Base-by-base conservation (phyloP, 2,113 vertebrate genomes). In the Anarrhichthys ocellatus region DNA sequence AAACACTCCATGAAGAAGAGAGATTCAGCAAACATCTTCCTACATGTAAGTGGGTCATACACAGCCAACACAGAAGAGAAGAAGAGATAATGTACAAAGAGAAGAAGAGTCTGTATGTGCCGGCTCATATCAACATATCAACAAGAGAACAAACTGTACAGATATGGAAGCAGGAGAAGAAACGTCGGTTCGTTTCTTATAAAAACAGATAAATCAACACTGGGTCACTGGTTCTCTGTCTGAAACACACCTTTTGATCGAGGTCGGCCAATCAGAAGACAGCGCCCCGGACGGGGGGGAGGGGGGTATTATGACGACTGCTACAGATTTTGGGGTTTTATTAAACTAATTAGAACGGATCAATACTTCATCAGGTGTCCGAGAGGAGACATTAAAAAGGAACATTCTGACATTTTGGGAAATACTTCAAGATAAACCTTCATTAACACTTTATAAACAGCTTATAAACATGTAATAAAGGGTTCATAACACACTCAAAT, bases 41-140 rank as follows among this genome's bases (percentile, higher is more conserved):
- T n/a, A 11, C 72, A 18, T 22, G 52, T 18, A 22, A 64, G 29
- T 1, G 54, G 32, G 20, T 56, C 10, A 40, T 14, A 8, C 2
- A 73, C 70, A 54, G n/a, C 4, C 24, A 3, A 40, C 40, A 73
- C 63, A 15, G 32, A 7, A 29, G 42, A 69, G 48, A 36, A 58
- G n/a, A 52, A 66, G 38, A 18, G 44, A 56, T 54, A 9, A 70
- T 44, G 11, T 34, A 70, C 58, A 70, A 4, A 50, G 61, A 15
- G 29, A 56, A 54, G 14, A 68, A 32, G 32, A 32, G 5, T 50
- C 36, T 4, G 34, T 24, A 17, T 0, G 36, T 9, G 34, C 11
- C 78, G 32, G 69, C 65, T 65, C 24, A 44, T 54, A 58, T 24
- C 6, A 82, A 76, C 73, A 82, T 42, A 61, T 32, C 38, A 14